Conservation (phyloP, 2,888 invertebrate genomes). For the Dinocampus coccinellae region DNA sequence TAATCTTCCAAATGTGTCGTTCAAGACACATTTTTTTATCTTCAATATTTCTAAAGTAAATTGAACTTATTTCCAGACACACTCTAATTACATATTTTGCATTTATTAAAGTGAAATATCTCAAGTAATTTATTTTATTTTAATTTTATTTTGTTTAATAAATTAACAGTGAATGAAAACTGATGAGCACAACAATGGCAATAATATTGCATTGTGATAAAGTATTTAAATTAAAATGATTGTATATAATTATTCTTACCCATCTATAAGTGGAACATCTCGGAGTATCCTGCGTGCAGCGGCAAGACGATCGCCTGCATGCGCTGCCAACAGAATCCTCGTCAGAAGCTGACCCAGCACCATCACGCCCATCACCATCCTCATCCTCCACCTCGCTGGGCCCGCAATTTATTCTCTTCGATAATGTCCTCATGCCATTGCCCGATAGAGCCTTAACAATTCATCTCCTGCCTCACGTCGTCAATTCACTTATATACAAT, state of each 20-base stretch:
- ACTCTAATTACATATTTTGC: too few relatives aligned
- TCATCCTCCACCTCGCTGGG: slow-evolving; percentile 68
- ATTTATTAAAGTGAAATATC: too few relatives aligned
- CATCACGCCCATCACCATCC: slow-evolving; percentile 68
- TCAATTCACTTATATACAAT: slow-evolving; percentile 39
- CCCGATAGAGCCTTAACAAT: slow-evolving; percentile 46
- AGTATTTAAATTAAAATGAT: background rate
- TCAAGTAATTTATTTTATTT: too few relatives aligned
- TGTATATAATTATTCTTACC: slow-evolving; percentile 51
- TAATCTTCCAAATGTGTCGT: slow-evolving; percentile 40
- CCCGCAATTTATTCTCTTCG: slow-evolving; percentile 59
- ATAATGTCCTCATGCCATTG: slow-evolving; percentile 67
- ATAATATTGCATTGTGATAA: too few relatives aligned
- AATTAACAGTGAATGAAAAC: too few relatives aligned
- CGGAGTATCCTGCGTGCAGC: slow-evolving; percentile 64
- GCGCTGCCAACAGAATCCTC: slow-evolving; percentile 65
- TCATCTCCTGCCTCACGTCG: slow-evolving; percentile 42
- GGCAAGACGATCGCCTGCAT: slow-evolving; percentile 65
- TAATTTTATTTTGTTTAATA: background rate
- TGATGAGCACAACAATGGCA: too few relatives aligned
- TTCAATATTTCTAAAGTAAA: background rate
- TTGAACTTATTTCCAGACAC: slow-evolving; percentile 10
- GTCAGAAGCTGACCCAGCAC: slow-evolving; percentile 67
- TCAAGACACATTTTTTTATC: background rate
- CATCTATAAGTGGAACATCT: slow-evolving; percentile 65